These are phyloP conservation scores for Odontamblyopus lacepedii DNA, from an alignment of 2,797 vertebrate species.

Conservation along the genomic window DNA sequence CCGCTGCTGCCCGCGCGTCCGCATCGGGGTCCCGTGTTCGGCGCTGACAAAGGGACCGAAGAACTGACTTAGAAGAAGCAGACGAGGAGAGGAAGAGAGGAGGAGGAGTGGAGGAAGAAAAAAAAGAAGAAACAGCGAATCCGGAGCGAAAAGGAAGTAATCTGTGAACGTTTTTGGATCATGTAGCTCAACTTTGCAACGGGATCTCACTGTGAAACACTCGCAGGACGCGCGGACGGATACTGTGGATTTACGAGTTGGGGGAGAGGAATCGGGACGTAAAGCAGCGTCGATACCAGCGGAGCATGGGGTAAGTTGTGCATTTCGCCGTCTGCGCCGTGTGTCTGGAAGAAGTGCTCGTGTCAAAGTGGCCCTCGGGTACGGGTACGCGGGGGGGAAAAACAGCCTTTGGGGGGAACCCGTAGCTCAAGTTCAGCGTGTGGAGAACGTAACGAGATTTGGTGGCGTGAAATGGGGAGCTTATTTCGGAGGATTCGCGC, in stretches of 20 bases:
- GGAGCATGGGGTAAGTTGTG: conserved; percentile 73
- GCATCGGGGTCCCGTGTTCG: not conserved
- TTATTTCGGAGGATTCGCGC: too few species aligned
- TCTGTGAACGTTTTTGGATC: conserved; percentile 36
- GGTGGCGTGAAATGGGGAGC: too few species aligned
- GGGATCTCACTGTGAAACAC: conserved; percentile 21
- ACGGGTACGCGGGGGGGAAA: not conserved
- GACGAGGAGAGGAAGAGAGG: conserved; percentile 17
- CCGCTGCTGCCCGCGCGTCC: too few species aligned
- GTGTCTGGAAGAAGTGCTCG: not conserved
- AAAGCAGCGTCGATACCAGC: conserved; percentile 34
- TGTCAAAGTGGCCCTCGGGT: not conserved
- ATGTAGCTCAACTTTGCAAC: conserved; percentile 44
- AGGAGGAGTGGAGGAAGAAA: conserved; percentile 25
- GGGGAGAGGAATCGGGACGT: conserved; percentile 14
- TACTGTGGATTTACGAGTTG: conserved; percentile 11
- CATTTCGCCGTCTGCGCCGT: not conserved
- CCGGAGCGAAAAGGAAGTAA: conserved; percentile 60
- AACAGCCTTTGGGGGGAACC: not conserved
- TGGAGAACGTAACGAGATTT: too few species aligned
- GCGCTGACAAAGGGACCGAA: conserved; percentile 62
- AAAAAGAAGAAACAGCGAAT: conserved; percentile 28
- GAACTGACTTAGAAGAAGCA: conserved; percentile 50
- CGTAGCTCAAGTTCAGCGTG: not conserved
- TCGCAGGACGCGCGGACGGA: conserved; percentile 16